A percentile compares a stretch with the other conserved stretches of the same genome.
Evolutionary conservation across 1,140 invertebrate species (phyloP).

Genomic region (Teleopsis dalmanni): DNA sequence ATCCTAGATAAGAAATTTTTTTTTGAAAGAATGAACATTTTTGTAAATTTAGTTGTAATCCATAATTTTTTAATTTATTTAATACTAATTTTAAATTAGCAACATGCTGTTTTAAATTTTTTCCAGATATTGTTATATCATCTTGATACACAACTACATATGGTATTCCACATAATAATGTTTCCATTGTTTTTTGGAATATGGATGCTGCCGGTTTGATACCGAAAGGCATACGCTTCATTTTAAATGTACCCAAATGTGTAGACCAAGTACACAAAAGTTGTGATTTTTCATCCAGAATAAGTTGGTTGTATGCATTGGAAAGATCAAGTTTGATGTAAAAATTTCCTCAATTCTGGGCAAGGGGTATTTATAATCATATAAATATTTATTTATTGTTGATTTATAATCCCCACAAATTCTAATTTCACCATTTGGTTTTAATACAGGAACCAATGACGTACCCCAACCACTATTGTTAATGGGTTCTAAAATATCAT

Average conservation of each 20-base stretch:
- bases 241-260: conserved; percentile 21
- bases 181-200: conserved; percentile 43
- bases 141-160: conserved; percentile 26
- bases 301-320: conserved; percentile 38
- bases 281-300: conserved; percentile 23
- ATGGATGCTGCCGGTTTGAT: conserved; percentile 35
- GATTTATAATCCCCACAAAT: conserved; percentile 44
- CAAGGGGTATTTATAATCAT: conserved; percentile 30
- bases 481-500: conserved; percentile 13
- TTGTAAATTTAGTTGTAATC: conserved; percentile 21
- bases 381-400: conserved; percentile 38
- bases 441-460: conserved; percentile 23
- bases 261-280: conserved; percentile 19
- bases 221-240: conserved; percentile 25
- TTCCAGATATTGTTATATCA: conserved; percentile 35
- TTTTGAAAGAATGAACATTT: conserved; percentile 30
- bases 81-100: conserved; percentile 5
- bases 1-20: conserved; percentile 28
- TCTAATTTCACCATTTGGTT: conserved; percentile 19
- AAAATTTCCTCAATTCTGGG: conserved; percentile 35
- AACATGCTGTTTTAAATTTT: conserved; percentile 21
- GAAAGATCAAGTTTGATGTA: conserved; percentile 38
- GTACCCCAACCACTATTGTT: conserved; percentile 18
- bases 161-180: conserved; percentile 24
- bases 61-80: conserved; percentile 6